A percentile compares a stretch with the other conserved stretches of the same genome.
Evolutionary conservation across 2,888 invertebrate genomes (phyloP).

Genomic region (Brachycybe producta): DNA sequence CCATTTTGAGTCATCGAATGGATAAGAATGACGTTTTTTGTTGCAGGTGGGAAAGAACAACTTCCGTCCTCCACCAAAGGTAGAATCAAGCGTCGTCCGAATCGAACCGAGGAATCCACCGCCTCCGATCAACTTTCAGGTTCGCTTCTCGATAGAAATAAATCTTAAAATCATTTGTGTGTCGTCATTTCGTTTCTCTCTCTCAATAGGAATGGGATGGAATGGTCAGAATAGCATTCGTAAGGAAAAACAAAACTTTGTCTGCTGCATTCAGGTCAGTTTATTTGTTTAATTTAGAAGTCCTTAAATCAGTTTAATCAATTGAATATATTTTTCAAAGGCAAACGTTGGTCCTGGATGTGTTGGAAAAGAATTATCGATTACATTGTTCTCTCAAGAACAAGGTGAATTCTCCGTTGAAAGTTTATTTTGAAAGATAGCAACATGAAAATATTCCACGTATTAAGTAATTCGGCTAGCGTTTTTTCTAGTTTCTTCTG

Average conservation of each 20-base stretch:
- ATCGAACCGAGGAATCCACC: slow-evolving; percentile 96
- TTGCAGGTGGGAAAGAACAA: slow-evolving; percentile 88
- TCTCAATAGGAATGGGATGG: slow-evolving; percentile 97
- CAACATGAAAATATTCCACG: background rate
- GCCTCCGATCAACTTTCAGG: slow-evolving; percentile 85
- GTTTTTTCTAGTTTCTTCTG: too few relatives aligned
- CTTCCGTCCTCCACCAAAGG: slow-evolving; percentile 96
- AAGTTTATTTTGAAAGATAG: background rate
- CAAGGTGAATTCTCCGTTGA: slow-evolving; percentile 24
- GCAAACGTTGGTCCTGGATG: slow-evolving; percentile 34
- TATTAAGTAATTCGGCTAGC: too few relatives aligned
- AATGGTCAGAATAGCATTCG: slow-evolving; percentile 52
- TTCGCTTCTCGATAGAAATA: background rate
- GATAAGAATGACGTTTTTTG: slow-evolving; percentile 22
- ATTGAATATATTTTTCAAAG: slow-evolving; percentile 37
- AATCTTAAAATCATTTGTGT: background rate
- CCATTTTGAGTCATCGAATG: background rate
- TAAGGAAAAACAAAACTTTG: slow-evolving; percentile 18
- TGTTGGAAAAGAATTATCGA: slow-evolving; percentile 41
- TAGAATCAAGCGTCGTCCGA: slow-evolving; percentile 94
- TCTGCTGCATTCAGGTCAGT: slow-evolving; percentile 17
- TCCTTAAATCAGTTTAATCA: background rate
- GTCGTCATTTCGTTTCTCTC: background rate
- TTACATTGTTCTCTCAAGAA: slow-evolving; percentile 39
- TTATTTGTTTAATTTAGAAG: background rate